Percentiles rank a stretch among this genome's conserved stretches.
These are phyloP conservation scores for Doryteuthis pealeii DNA, from an alignment of 1,140 invertebrate genomes.

Conservation along the genomic window DNA sequence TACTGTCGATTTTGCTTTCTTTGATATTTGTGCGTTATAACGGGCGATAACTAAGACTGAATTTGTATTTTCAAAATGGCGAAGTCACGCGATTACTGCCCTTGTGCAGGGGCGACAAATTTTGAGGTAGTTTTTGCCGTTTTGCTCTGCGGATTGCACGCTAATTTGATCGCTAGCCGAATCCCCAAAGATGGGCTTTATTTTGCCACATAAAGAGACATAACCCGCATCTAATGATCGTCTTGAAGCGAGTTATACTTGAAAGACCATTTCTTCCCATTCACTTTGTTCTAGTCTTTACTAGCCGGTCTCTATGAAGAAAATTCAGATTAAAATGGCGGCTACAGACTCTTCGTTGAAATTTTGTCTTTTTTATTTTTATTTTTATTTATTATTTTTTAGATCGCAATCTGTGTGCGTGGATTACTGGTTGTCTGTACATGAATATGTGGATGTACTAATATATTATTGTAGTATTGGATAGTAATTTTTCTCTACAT, in stretches of 20 bases:
- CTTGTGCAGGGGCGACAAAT: constrained; percentile 4
- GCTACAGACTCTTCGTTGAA: neutral
- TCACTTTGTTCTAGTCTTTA: neutral
- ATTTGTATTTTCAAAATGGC: constrained; percentile 8
- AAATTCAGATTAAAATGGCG: neutral
- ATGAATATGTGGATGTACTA: neutral
- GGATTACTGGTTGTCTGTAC: neutral
- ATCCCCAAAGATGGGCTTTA: neutral
- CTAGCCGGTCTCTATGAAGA: neutral
- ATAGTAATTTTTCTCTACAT: neutral
- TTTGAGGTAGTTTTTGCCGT: neutral
- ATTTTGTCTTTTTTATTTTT: neutral
- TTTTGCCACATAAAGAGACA: neutral
- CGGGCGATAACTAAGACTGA: constrained; percentile 9
- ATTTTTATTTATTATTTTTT: neutral
- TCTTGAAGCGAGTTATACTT: neutral
- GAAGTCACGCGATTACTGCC: constrained; percentile 8
- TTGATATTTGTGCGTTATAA: neutral
- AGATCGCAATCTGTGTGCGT: no score
- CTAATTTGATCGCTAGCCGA: neutral
- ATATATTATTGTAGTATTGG: neutral
- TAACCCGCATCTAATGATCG: neutral
- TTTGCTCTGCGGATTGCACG: neutral
- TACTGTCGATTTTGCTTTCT: neutral
- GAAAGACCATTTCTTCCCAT: neutral